These are phyloP conservation scores for Hyles vespertilio DNA, from an alignment of 1,140 invertebrate species.

Conservation along the genomic window DNA sequence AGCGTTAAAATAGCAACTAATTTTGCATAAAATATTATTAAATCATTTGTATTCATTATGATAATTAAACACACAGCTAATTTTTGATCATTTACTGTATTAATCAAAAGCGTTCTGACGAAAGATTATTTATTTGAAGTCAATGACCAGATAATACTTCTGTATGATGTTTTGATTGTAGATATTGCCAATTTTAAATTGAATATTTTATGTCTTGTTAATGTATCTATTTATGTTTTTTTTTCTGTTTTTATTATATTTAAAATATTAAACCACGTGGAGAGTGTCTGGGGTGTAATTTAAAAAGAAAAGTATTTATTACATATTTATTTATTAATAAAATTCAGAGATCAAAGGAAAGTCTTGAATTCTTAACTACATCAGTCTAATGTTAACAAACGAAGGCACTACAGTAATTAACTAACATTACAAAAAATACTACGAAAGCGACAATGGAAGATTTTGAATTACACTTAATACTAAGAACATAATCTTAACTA, in stretches of 20 bases:
- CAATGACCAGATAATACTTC: too few species aligned
- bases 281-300: neutral
- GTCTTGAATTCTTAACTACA: constrained; percentile 61
- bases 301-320: constrained; percentile 19
- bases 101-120: too few species aligned
- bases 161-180: too few species aligned
- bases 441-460: too few species aligned
- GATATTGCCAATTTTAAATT: too few species aligned
- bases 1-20: too few species aligned
- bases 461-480: constrained; percentile 1
- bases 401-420: neutral
- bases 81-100: too few species aligned
- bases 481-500: constrained; percentile 8
- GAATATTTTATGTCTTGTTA: neutral
- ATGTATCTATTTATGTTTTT: neutral
- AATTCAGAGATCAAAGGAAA: constrained; percentile 73
- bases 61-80: too few species aligned
- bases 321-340: constrained; percentile 51
- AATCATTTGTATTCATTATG: too few species aligned
- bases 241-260: neutral
- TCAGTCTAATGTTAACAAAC: constrained; percentile 41
- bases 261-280: neutral
- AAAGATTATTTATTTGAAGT: too few species aligned
- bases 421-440: neutral
- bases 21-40: too few species aligned